Conservation (phyloP, 1,140 invertebrate genomes). For the Paramacrobiotus metropolitanus region DNA sequence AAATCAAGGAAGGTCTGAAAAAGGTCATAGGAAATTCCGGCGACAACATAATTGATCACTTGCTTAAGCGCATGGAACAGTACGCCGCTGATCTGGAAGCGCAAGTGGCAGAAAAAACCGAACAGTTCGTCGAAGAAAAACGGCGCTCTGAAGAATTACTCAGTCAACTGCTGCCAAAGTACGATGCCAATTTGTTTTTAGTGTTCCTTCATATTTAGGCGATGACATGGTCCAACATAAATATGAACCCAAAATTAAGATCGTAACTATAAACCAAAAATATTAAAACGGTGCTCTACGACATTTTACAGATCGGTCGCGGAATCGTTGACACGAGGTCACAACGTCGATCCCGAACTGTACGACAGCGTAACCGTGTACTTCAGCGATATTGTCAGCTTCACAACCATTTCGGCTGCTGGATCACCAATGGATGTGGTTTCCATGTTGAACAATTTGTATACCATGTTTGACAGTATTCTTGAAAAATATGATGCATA, state of each 20-base stretch:
- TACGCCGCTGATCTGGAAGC: slow-evolving; percentile 91
- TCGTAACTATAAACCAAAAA: no score
- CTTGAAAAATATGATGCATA: slow-evolving; percentile 21
- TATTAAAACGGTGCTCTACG: no score
- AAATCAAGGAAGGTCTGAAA: slow-evolving; percentile 28
- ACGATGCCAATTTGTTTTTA: no score
- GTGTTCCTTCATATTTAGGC: no score
- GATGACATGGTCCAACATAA: no score
- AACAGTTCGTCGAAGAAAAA: slow-evolving; percentile 86
- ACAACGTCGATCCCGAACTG: slow-evolving; percentile 68
- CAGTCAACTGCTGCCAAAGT: slow-evolving; percentile 81
- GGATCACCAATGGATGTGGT: slow-evolving; percentile 39
- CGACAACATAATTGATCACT: slow-evolving; percentile 74
- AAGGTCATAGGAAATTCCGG: slow-evolving; percentile 23
- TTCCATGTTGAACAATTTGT: slow-evolving; percentile 31
- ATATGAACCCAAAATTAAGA: no score
- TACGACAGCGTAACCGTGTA: slow-evolving; percentile 87
- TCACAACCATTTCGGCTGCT: slow-evolving; percentile 53
- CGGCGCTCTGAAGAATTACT: slow-evolving; percentile 82
- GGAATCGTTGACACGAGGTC: slow-evolving; percentile 58
- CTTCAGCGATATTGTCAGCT: slow-evolving; percentile 80
- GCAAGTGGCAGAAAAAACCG: slow-evolving; percentile 75
- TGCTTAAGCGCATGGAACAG: slow-evolving; percentile 89
- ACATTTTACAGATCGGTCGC: slow-evolving; percentile 69
- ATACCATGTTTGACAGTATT: slow-evolving; percentile 22